Conservation (phyloP, 2,113 vertebrate genomes). For the Panthera tigris region DNA sequence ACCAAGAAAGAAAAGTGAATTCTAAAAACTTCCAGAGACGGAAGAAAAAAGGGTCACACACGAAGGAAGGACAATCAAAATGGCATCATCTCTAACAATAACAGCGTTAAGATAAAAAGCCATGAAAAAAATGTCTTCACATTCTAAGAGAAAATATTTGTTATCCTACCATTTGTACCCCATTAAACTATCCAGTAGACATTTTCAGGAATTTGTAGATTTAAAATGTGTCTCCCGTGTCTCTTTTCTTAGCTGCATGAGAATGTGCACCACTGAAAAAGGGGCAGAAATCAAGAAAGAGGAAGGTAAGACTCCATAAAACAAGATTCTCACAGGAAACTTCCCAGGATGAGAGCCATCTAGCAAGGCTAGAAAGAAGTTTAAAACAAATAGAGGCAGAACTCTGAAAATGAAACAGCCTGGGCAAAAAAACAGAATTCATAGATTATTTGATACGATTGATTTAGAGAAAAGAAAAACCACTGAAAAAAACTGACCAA, state of each 20-base stretch:
- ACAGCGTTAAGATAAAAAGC: not conserved
- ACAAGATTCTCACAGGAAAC: not conserved
- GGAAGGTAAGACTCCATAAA: not conserved
- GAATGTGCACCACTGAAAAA: not conserved
- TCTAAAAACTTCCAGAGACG: not conserved
- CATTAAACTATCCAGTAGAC: not conserved
- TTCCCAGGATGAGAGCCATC: not conserved
- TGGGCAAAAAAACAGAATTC: not conserved
- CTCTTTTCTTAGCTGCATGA: not conserved
- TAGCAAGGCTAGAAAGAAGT: not conserved
- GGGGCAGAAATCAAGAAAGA: not conserved
- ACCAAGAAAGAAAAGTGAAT: not conserved
- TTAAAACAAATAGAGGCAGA: not conserved
- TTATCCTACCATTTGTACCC: not conserved
- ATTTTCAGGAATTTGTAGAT: not conserved
- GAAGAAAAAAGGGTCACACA: not conserved
- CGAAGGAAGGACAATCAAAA: not conserved
- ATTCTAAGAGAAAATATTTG: not conserved
- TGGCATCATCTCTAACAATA: no score
- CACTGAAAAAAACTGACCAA: not conserved
- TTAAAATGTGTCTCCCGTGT: not conserved
- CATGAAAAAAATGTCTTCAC: not conserved
- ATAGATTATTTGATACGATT: not conserved
- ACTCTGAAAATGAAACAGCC: not conserved
- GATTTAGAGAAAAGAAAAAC: no score